These are phyloP conservation scores for Chaetorhynchus papuensis DNA, from an alignment of 2,113 vertebrate genomes.

Conservation along the genomic window DNA sequence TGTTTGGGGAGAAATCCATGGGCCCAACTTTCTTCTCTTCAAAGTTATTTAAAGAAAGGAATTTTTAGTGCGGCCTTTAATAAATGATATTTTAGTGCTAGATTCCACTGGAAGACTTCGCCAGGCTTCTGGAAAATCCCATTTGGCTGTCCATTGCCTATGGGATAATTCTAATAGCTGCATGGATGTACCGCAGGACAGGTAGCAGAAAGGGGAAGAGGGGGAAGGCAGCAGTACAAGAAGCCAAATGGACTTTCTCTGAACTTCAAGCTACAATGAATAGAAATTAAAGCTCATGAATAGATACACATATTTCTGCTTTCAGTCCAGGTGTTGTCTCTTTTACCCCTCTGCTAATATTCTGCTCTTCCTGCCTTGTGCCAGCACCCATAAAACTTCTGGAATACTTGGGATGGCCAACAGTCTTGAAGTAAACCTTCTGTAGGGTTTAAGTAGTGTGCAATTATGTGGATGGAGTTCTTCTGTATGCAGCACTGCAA, in stretches of 20 bases:
- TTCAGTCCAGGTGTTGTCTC: not conserved
- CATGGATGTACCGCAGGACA: not conserved
- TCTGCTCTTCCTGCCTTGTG: not conserved
- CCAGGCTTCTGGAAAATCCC: constrained; percentile 37
- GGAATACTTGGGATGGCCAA: not conserved
- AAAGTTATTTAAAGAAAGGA: constrained; percentile 19
- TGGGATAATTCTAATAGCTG: not conserved
- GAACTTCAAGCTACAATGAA: not conserved
- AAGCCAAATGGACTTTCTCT: not conserved
- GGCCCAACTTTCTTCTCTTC: not conserved
- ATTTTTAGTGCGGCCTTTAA: constrained; percentile 23
- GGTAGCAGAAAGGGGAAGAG: not conserved
- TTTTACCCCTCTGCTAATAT: not conserved
- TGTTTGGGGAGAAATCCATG: not conserved
- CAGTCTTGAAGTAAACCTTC: not conserved
- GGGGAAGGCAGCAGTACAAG: not conserved
- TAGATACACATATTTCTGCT: not conserved
- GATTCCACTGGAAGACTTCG: constrained; percentile 2
- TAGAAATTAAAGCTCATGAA: not conserved
- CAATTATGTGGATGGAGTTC: not conserved
- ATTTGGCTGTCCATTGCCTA: not conserved
- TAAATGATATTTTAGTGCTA: constrained; percentile 6
- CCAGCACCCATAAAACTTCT: not conserved
- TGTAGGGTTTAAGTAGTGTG: not conserved
- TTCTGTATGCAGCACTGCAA: not conserved